A percentile compares a stretch with the other conserved stretches of the same genome.
phyloP scores from a whole-genome alignment of 64 coral and sea anemone species.

The Platygyra sinensis region DNA sequence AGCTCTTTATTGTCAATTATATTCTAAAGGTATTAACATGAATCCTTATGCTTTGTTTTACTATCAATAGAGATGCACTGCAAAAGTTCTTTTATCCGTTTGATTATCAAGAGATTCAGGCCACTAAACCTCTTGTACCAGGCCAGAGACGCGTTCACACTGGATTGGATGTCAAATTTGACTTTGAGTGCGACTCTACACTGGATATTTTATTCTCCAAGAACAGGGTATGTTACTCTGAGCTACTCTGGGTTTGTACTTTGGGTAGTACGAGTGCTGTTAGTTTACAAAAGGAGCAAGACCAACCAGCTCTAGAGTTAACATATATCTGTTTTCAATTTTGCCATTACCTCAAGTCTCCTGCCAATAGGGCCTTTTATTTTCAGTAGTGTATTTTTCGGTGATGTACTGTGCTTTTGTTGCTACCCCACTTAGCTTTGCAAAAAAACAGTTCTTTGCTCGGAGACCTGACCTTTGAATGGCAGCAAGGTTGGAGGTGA shows the following conservation, averaged over 20 bases:
- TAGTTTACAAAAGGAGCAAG: background rate
- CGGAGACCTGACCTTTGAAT: too few relatives aligned
- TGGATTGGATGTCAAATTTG: constrained; percentile 91
- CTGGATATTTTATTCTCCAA: constrained; percentile 96
- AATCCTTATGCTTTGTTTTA: background rate
- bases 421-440: too few relatives aligned
- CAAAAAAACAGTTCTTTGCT: too few relatives aligned
- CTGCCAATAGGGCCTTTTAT: too few relatives aligned
- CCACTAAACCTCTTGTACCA: constrained; percentile 86
- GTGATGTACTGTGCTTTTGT: too few relatives aligned
- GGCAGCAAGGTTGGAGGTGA: too few relatives aligned
- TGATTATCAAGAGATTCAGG: constrained; percentile 96
- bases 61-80: constrained; percentile 70
- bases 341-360: too few relatives aligned
- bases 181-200: constrained; percentile 86
- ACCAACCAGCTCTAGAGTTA: too few relatives aligned
- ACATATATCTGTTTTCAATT: too few relatives aligned
- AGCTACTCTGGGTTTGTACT: background rate
- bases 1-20: too few relatives aligned
- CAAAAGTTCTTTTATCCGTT: constrained; percentile 96
- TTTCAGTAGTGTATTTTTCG: too few relatives aligned
- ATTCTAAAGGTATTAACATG: too few relatives aligned
- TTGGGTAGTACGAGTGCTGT: background rate
- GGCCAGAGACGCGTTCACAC: constrained; percentile 91
- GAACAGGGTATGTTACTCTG: constrained; percentile 63